Percentiles rank a stretch among this genome's conserved stretches.
These are phyloP conservation scores for Halocynthia roretzi DNA, from an alignment of 23 tunicate genomes.

Conservation along the genomic window DNA sequence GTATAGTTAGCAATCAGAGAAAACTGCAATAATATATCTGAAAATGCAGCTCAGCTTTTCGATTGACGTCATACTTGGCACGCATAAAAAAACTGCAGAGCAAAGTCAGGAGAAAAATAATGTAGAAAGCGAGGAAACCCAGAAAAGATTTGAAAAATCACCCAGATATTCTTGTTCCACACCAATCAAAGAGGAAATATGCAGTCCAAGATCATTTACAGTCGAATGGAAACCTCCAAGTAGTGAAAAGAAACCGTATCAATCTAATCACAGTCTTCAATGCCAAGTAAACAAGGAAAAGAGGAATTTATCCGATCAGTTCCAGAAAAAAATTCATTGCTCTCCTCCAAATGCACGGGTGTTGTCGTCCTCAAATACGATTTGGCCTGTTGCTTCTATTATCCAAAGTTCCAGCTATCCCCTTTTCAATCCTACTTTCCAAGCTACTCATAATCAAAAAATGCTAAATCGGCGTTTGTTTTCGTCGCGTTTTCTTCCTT, in stretches of 20 bases:
- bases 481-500: slow-evolving; percentile 11
- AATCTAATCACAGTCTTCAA: neutral
- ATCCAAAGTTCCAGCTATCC: neutral
- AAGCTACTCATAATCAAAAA: no score
- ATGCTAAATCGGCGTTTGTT: neutral
- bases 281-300: neutral
- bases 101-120: neutral
- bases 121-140: neutral
- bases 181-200: slow-evolving; percentile 1
- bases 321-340: neutral
- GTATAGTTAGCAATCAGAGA: neutral
- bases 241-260: neutral
- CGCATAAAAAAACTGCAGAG: slow-evolving; percentile 1
- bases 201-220: slow-evolving; percentile 22
- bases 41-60: slow-evolving; percentile 66
- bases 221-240: slow-evolving; percentile 43
- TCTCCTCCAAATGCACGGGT: slow-evolving; percentile 23
- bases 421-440: no score
- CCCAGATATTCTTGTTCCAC: slow-evolving; percentile 1
- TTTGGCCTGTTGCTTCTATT: neutral
- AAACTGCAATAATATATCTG: neutral
- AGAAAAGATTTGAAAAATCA: neutral
- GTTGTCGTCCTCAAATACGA: slow-evolving; percentile 4
- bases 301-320: neutral
- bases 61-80: slow-evolving; percentile 61